phyloP scores from a whole-genome alignment of 1,140 invertebrate species.

The Argopecten irradians region DNA sequence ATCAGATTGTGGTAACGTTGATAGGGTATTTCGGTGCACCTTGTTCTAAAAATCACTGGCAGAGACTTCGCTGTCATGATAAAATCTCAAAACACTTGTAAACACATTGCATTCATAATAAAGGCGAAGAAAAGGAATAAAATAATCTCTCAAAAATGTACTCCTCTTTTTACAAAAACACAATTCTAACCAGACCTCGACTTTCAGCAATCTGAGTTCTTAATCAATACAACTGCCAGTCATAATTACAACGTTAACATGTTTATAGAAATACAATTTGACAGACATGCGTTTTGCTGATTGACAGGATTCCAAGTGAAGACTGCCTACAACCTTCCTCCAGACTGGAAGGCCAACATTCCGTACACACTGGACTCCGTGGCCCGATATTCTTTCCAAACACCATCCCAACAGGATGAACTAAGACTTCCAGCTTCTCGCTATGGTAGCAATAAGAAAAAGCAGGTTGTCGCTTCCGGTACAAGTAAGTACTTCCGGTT shows the following conservation, averaged over 20 bases:
- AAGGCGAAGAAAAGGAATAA: too few species aligned
- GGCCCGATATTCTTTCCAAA: constrained; percentile 65
- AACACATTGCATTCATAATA: too few species aligned
- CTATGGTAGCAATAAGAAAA: constrained; percentile 69
- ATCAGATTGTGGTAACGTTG: too few species aligned
- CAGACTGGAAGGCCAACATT: constrained; percentile 67
- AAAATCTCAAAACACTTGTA: too few species aligned
- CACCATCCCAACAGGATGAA: constrained; percentile 56
- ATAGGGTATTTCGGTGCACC: too few species aligned
- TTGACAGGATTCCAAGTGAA: constrained; percentile 67
- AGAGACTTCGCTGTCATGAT: too few species aligned
- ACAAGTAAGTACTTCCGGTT: constrained; percentile 61
- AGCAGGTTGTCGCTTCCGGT: constrained; percentile 60
- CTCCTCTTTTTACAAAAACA: too few species aligned
- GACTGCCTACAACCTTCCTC: constrained; percentile 59
- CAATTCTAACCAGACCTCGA: not conserved
- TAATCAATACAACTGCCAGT: not conserved
- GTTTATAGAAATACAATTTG: not conserved
- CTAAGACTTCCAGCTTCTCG: constrained; percentile 59
- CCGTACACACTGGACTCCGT: constrained; percentile 65
- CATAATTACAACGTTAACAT: not conserved
- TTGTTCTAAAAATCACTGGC: too few species aligned
- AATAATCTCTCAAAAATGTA: too few species aligned
- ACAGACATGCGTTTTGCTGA: not conserved
- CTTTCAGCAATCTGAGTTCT: not conserved